Evolutionary conservation across 2,113 vertebrate genomes (phyloP), one percentile per base, ranked within the genome.

Genomic region (Anas platyrhynchos): DNA sequence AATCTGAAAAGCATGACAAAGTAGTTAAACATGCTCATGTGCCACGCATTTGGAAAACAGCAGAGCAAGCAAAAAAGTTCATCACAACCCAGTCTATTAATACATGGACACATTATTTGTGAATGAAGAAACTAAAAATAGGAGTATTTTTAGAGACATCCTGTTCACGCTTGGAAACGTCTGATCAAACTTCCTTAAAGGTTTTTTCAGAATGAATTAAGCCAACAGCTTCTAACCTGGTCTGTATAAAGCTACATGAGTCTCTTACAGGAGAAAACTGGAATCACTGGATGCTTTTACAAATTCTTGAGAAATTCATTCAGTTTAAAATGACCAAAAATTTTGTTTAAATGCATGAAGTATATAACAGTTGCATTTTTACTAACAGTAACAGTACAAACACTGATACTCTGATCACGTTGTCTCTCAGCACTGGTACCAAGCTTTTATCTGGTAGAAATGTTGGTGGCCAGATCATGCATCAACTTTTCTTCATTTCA

Each of bases 1-100:
- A 96, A 98, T 98, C 99, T 99, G 97, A 76, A 97, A 98, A 96
- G 95, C 69, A 96, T 78, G 97, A 95, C 54, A 71, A 78, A 89
- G 16, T 76, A 86, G 87, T 95, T 96, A 97, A 93, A 95, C n/a
- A 31, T 86, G 50, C 29, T 83, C 23, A 55, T 9, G 66, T 66
- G 59, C 32, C 76, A 75, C 56, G 54, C 18, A 63, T 41, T 79
- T 69, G 88, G 44, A 89, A 94, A 86, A 68, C 22, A 91, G 43
- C 63, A 92, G n/a, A 78, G 31, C 69, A 90, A 69, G 52, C 63
- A 90, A 31, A n/a, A 72, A 90, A 84, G 41, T 58, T 89, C 27
- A 17, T 76, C 87, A 59, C 44, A 83, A 79, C 32, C 69, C 63
- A 5, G 5, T 50, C 76, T 77, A 58, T 76, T 96, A 76, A 82